These are phyloP conservation scores for Nibea albiflora DNA, from an alignment of 2,113 vertebrate species.

Conservation along the genomic window DNA sequence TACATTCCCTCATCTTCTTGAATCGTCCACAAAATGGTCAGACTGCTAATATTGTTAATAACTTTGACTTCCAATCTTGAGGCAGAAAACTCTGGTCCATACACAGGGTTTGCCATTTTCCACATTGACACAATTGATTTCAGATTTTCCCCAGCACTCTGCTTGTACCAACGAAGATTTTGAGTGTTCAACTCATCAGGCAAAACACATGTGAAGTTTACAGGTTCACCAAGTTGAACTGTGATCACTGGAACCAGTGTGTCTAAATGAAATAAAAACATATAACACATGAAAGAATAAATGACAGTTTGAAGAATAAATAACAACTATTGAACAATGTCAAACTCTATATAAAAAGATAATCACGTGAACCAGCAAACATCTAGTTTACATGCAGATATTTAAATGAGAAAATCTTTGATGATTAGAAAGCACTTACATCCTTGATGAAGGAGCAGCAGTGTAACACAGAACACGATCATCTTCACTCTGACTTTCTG, in stretches of 20 bases:
- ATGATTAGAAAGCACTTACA: no score
- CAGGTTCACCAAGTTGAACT: slow-evolving; percentile 10
- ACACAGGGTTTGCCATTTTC: fast-evolving
- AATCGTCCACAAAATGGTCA: slow-evolving; percentile 20
- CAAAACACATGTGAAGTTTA: background rate
- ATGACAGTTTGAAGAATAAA: no score
- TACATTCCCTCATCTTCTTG: slow-evolving; percentile 54
- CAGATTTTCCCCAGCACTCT: slow-evolving; percentile 13
- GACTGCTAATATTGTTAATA: fast-evolving
- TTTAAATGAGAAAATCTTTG: no score
- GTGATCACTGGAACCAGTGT: slow-evolving; percentile 12
- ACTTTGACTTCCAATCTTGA: background rate
- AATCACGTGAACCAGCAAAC: no score
- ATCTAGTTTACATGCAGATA: no score
- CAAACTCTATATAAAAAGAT: no score
- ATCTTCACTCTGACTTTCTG: no score
- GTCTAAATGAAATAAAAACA: slow-evolving; percentile 8
- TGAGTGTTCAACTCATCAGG: fast-evolving
- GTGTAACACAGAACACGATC: no score
- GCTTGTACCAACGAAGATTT: slow-evolving; percentile 40
- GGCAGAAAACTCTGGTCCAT: background rate
- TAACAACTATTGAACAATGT: no score
- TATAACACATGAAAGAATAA: no score
- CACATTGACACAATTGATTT: background rate
- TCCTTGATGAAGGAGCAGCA: no score